phyloP scores from a whole-genome alignment of 1,140 invertebrate species.

The Glossosoma conforme region DNA sequence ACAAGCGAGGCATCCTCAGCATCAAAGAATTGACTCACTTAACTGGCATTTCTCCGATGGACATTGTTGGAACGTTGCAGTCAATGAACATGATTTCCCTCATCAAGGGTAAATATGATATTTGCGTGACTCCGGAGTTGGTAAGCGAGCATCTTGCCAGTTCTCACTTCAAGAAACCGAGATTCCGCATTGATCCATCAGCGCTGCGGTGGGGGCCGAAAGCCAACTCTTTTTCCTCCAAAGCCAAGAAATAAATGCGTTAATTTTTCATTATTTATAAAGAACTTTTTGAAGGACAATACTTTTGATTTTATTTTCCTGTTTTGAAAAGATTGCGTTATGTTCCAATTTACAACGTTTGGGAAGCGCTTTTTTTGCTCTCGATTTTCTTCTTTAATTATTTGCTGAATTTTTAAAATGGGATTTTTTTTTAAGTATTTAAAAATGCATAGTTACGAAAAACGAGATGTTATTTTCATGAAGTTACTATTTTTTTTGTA shows the following conservation, averaged over 20 bases:
- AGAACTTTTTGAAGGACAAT: no score
- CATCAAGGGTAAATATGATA: conserved; percentile 97
- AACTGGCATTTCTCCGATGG: conserved; percentile 92
- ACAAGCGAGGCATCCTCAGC: conserved; percentile 70
- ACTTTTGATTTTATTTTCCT: no score
- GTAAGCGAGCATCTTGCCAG: conserved; percentile 90
- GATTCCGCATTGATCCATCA: conserved; percentile 77
- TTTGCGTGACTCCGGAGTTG: conserved; percentile 93
- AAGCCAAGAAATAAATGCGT: conserved; percentile 17
- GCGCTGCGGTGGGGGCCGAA: conserved; percentile 71
- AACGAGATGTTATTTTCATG: no score
- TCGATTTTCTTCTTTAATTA: no score
- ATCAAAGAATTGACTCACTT: conserved; percentile 94
- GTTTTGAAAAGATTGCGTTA: no score
- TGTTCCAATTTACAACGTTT: no score
- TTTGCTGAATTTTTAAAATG: no score
- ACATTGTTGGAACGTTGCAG: conserved; percentile 94
- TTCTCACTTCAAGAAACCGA: conserved; percentile 86
- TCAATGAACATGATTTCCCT: conserved; percentile 98
- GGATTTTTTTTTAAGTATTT: no score
- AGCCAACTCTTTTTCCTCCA: conserved; percentile 35
- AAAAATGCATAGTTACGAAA: no score
- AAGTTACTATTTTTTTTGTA: no score
- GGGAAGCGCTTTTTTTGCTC: no score
- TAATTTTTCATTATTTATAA: no score